Evolutionary conservation across 2,797 vertebrate genomes (phyloP).

Genomic region (Urocyon cinereoargenteus): DNA sequence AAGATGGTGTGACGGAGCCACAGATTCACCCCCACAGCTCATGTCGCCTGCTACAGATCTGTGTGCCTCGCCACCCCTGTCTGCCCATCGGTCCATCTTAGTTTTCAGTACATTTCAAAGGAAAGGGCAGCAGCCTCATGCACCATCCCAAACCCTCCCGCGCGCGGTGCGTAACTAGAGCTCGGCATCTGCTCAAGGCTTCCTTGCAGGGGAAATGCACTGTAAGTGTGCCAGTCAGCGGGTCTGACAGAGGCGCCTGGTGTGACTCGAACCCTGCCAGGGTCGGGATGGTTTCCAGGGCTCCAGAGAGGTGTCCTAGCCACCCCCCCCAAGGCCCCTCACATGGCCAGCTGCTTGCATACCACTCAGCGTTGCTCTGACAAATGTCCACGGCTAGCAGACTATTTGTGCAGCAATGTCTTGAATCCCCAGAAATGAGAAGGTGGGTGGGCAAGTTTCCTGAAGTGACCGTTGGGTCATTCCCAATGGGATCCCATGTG

Average conservation of each 20-base stretch:
- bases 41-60: accelerated
- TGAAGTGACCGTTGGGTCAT: background rate
- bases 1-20: accelerated
- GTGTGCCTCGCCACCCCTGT: background rate
- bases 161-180: accelerated
- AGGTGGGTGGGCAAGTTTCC: background rate
- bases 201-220: background rate
- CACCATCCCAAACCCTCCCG: accelerated
- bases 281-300: background rate
- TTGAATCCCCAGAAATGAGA: background rate
- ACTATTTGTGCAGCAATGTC: background rate
- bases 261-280: background rate
- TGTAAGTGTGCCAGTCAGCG: accelerated
- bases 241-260: accelerated
- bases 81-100: accelerated
- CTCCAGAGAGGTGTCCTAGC: accelerated
- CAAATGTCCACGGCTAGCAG: background rate
- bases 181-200: accelerated
- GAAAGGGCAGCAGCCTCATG: accelerated
- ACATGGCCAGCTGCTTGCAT: accelerated
- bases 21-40: background rate
- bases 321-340: no score
- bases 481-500: accelerated
- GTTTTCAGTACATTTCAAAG: background rate
- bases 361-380: accelerated